Evolutionary conservation across 2,113 vertebrate species (phyloP).

Genomic region (Campylomormyrus numenius): DNA sequence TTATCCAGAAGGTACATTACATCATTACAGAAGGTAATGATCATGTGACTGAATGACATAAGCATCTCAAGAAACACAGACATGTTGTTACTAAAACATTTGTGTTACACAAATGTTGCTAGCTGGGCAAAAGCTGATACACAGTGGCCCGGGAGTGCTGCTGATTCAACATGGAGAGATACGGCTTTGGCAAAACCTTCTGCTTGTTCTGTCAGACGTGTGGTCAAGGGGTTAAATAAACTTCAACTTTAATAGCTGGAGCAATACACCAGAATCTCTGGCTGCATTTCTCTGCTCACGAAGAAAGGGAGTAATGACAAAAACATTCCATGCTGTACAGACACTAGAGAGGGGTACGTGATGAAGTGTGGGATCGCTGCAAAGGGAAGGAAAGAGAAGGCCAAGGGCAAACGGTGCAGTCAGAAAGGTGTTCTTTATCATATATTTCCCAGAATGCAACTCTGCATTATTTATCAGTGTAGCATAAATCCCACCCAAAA

Average conservation of each 20-base stretch:
- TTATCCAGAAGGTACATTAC: neutral
- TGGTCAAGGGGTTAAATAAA: constrained; percentile 37
- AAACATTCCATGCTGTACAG: constrained; percentile 31
- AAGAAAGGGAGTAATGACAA: constrained; percentile 35
- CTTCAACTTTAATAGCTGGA: constrained; percentile 23
- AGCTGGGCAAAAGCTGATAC: neutral
- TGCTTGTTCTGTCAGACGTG: constrained; percentile 24
- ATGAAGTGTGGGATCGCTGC: constrained; percentile 8
- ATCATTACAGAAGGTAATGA: neutral
- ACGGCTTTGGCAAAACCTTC: neutral
- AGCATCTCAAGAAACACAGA: neutral
- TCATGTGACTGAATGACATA: neutral
- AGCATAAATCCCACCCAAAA: constrained; percentile 24
- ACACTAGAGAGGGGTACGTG: constrained; percentile 1
- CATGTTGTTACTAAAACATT: neutral
- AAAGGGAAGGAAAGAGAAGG: constrained; percentile 21
- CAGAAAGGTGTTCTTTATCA: constrained; percentile 22
- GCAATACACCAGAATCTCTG: constrained; percentile 20
- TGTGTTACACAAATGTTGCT: neutral
- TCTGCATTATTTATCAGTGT: constrained; percentile 31
- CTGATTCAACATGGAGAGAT: constrained; percentile 12
- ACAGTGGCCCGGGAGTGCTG: neutral
- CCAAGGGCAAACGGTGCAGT: constrained; percentile 34
- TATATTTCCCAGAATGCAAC: constrained; percentile 23
- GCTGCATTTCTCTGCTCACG: constrained; percentile 28